Conservation (phyloP, 2,888 invertebrate species). For the Formica aserva region DNA sequence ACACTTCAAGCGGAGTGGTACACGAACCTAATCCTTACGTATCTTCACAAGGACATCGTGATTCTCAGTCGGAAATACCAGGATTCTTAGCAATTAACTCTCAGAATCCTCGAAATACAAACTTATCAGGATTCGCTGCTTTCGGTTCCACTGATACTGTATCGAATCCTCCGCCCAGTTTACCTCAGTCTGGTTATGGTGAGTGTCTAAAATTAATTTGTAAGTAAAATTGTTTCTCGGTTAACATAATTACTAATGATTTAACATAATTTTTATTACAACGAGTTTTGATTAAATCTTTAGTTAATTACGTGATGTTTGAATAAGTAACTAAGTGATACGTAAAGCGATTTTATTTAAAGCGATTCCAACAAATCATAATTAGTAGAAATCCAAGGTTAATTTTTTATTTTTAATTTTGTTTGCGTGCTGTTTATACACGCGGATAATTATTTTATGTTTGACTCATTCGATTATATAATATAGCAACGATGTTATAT, state of each 20-base stretch:
- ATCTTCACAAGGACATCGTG: constrained; percentile 60
- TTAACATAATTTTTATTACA: background rate
- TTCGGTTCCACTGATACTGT: constrained; percentile 28
- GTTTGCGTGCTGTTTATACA: background rate
- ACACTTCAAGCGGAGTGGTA: background rate
- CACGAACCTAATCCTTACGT: constrained; percentile 60
- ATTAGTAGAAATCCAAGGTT: background rate
- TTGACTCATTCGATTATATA: background rate
- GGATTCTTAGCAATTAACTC: constrained; percentile 61
- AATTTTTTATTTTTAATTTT: constrained; percentile 9
- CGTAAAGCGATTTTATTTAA: background rate
- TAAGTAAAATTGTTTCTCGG: background rate
- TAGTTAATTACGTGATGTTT: background rate
- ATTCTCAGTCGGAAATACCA: constrained; percentile 51
- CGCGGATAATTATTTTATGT: background rate
- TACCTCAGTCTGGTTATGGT: constrained; percentile 73
- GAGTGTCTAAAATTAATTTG: constrained; percentile 32
- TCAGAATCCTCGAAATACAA: constrained; percentile 56
- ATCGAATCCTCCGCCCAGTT: constrained; percentile 59
- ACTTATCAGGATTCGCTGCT: constrained; percentile 52
- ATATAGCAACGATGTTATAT: background rate
- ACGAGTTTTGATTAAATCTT: background rate
- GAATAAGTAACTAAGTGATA: background rate
- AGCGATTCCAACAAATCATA: background rate
- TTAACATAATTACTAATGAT: background rate